phyloP scores from a whole-genome alignment of 2,888 invertebrate genomes.

The Acanthosepion lycidas region DNA sequence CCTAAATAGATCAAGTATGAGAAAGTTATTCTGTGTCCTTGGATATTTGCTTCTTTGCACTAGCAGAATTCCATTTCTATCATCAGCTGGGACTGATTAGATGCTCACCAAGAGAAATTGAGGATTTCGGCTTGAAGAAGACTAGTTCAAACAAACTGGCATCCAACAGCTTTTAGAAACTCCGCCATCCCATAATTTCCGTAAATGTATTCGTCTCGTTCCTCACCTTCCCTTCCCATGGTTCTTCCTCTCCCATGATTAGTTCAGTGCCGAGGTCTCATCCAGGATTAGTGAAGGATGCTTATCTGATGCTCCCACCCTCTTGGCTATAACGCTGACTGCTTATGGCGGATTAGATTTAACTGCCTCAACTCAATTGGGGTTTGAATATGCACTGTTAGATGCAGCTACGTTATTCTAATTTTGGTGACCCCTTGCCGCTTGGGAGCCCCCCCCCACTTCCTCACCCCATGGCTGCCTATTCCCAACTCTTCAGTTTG shows the following conservation, averaged over 20 bases:
- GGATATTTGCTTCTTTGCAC: background rate
- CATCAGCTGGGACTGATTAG: background rate
- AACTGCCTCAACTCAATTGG: background rate
- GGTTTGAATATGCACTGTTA: background rate
- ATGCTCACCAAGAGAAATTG: background rate
- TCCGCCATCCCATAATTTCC: background rate
- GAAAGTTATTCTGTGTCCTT: background rate
- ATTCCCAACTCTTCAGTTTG: no score
- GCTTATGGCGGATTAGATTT: background rate
- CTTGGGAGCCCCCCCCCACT: background rate
- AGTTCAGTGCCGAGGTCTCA: constrained; percentile 15
- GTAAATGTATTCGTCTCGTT: background rate
- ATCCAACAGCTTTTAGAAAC: background rate
- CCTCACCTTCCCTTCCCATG: background rate
- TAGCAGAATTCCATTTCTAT: background rate
- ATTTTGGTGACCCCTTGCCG: background rate
- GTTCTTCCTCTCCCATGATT: background rate
- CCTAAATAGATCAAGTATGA: background rate
- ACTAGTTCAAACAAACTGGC: background rate
- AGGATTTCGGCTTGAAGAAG: background rate
- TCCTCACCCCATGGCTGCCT: background rate
- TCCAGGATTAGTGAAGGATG: background rate
- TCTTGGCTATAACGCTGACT: background rate
- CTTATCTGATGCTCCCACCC: background rate
- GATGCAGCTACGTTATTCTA: background rate